These are phyloP conservation scores for Sebastes oblongus DNA, from an alignment of 2,797 vertebrate genomes.

Conservation along the genomic window DNA sequence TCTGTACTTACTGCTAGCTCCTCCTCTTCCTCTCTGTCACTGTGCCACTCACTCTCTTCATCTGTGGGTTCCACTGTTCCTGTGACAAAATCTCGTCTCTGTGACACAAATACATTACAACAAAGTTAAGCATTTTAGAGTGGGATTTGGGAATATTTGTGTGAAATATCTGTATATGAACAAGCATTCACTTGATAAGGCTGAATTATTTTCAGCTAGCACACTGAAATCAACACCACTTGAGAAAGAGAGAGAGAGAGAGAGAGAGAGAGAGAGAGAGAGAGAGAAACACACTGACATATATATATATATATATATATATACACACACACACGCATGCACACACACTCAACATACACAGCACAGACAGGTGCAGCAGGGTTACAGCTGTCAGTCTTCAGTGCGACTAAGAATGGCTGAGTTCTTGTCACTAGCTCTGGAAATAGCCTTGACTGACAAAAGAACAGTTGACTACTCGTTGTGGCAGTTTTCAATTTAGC, in stretches of 20 bases:
- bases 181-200: not conserved
- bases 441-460: constrained; percentile 74
- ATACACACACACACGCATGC: too few relatives aligned
- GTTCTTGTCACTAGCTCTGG: constrained; percentile 71
- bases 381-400: constrained; percentile 63
- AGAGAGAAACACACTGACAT: too few relatives aligned
- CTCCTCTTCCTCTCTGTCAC: constrained; percentile 93
- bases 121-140: not conserved
- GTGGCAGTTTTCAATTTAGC: constrained; percentile 74
- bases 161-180: not conserved
- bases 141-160: not conserved
- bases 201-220: constrained; percentile 29
- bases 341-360: not conserved
- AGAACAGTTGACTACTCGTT: constrained; percentile 68
- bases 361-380: constrained; percentile 61
- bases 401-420: constrained; percentile 50
- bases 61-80: constrained; percentile 93
- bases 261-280: too few relatives aligned
- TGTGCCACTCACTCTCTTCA: constrained; percentile 94
- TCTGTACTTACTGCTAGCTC: constrained; percentile 89
- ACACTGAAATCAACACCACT: constrained; percentile 28
- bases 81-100: constrained; percentile 92
- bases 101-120: not conserved
- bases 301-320: too few relatives aligned
- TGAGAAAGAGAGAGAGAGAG: not conserved